Percentiles rank a stretch among this genome's conserved stretches.
These are phyloP conservation scores for Clamator glandarius DNA, from an alignment of 2,797 vertebrate species.

Conservation along the genomic window DNA sequence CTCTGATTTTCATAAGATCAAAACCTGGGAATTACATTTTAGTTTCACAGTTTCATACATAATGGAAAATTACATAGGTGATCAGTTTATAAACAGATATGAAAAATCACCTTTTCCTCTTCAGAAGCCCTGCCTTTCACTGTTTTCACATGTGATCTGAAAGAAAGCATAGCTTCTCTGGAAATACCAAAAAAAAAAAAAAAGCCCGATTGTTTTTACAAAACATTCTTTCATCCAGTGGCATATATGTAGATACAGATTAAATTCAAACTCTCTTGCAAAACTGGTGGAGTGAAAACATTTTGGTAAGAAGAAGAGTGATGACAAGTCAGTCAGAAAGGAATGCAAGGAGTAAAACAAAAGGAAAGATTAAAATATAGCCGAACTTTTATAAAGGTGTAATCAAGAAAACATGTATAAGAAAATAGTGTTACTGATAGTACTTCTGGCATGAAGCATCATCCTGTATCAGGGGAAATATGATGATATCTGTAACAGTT, in stretches of 20 bases:
- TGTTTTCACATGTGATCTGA: not conserved
- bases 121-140: not conserved
- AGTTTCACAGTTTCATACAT: not conserved
- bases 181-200: not conserved
- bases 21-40: not conserved
- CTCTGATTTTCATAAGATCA: not conserved
- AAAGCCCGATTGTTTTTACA: not conserved
- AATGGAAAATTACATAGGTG: not conserved
- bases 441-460: not conserved
- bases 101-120: not conserved
- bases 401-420: not conserved
- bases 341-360: not conserved
- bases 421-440: not conserved
- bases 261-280: not conserved
- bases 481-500: not conserved
- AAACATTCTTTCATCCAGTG: not conserved
- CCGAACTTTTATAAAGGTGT: not conserved
- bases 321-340: not conserved
- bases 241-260: not conserved
- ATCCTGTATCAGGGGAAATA: not conserved
- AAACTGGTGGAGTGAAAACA: not conserved
- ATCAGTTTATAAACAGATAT: not conserved
- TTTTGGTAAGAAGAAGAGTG: not conserved
- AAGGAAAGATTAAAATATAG: not conserved
- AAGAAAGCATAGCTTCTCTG: not conserved